Base-by-base conservation (phyloP, 1,140 invertebrate genomes). In the Helicorthomorpha holstii region DNA sequence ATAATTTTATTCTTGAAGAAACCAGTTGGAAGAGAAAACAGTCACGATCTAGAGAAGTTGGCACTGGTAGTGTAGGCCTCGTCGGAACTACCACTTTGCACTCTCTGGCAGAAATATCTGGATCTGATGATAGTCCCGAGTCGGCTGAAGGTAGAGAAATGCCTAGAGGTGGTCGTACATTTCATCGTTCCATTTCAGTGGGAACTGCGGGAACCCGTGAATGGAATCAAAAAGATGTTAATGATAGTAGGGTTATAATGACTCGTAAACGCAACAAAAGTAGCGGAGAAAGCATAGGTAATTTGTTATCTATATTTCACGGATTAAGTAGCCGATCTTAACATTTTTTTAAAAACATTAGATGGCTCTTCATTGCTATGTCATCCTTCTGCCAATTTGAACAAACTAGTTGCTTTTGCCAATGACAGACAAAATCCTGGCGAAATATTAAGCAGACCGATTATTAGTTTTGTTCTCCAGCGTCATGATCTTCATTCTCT, bases 391-490 rank as follows among this genome's bases (percentile, higher is more conserved):
- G 73, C 80, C 3, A 80, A 81, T 2, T 71, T 91, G 43, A 61
- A 66, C 38, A 62, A 65, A 57, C 59, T 69, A 55, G 65, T 69
- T 25, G 54, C 50, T 14, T 57, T 63, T 0, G 58, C 62, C 27
- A 63, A 64, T 27, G 61, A 62, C 38, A 54, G 55, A 16, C 1
- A 16, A 53, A 16, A 56, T 14, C 48, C 50, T 45, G 54, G 46
- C 16, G 60, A 61, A 21, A 53, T 63, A 41, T 48, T 60, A 42
- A 55, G 55, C 54, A 60, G 72, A 38, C 73, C 75, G 0, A 82
- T 89, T 1, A 79, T 93, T 72, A 69, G 78, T 1, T 93, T 94
- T 60, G 76, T 91, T 19, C 73, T 85, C 10, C 84, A 91, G 59
- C 78, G 84, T 51, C 86, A 92, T 60, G 84, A 93, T 63, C 70